Evolutionary conservation across 2,113 vertebrate species (phyloP).

Genomic region (Phoenicopterus ruber): DNA sequence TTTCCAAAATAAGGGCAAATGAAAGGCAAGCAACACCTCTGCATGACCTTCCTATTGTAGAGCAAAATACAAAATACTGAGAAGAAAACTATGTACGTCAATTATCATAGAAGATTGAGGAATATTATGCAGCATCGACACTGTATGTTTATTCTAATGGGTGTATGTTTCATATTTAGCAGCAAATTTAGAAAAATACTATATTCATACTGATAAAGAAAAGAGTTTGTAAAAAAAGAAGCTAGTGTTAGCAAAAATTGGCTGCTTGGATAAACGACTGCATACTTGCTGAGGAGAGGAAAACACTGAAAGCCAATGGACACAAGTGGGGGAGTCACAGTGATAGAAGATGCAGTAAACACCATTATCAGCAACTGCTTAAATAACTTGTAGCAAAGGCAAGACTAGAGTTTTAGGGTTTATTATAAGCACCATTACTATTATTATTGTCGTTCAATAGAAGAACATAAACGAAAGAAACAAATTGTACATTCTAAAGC

Average conservation of each 20-base stretch:
- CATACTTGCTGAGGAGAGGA: neutral
- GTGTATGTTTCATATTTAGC: neutral
- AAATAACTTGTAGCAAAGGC: conserved; percentile 9
- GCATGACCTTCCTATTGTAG: neutral
- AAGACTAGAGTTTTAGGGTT: neutral
- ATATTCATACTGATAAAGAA: neutral
- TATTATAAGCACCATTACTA: neutral
- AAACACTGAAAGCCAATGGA: neutral
- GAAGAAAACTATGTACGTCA: neutral
- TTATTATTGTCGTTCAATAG: neutral
- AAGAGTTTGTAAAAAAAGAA: neutral
- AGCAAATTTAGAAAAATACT: neutral
- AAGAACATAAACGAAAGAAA: neutral
- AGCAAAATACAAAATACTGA: neutral
- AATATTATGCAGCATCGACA: neutral
- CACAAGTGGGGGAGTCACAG: neutral
- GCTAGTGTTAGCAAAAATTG: neutral
- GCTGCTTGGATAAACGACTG: neutral
- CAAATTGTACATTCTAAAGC: neutral
- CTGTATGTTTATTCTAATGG: neutral
- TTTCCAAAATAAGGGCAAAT: neutral
- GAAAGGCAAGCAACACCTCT: neutral
- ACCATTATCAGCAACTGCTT: neutral
- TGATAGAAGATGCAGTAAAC: neutral
- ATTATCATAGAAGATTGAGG: neutral